Percentiles rank a stretch among this genome's conserved stretches.
Conservation (phyloP, 92 coral and sea anemone genomes). For the Plumapathes pennacea region DNA sequence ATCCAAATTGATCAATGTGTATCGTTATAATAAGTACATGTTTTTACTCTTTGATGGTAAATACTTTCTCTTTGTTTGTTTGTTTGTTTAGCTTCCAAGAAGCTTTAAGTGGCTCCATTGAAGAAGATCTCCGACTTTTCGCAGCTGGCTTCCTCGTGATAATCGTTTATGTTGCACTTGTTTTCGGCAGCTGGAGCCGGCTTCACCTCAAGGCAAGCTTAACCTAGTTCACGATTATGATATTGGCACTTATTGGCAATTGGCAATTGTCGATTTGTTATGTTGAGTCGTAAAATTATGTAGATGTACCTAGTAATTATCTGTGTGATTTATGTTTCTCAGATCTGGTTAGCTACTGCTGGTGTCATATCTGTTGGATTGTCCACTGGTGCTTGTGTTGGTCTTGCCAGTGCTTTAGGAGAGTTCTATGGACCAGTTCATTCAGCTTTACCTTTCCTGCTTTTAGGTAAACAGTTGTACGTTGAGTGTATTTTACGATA, state of each 20-base stretch:
- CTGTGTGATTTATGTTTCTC: background rate
- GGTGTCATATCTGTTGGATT: slow-evolving; percentile 88
- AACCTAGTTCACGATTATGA: too few relatives aligned
- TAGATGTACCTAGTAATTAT: too few relatives aligned
- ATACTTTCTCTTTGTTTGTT: too few relatives aligned
- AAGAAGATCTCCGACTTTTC: slow-evolving; percentile 66
- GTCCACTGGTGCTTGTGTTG: slow-evolving; percentile 93
- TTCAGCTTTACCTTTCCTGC: slow-evolving; percentile 81
- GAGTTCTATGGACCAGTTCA: slow-evolving; percentile 94
- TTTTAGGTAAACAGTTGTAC: too few relatives aligned
- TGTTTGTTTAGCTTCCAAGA: slow-evolving; percentile 59
- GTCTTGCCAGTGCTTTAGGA: slow-evolving; percentile 95
- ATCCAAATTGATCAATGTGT: too few relatives aligned
- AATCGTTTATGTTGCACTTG: slow-evolving; percentile 70
- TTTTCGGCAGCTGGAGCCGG: slow-evolving; percentile 87
- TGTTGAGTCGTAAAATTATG: too few relatives aligned
- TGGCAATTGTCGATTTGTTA: too few relatives aligned
- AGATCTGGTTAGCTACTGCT: slow-evolving; percentile 88
- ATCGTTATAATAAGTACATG: too few relatives aligned
- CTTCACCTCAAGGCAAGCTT: slow-evolving; percentile 73
- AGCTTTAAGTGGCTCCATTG: slow-evolving; percentile 61
- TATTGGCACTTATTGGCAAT: too few relatives aligned
- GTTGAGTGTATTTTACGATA: too few relatives aligned
- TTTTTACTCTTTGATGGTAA: too few relatives aligned
- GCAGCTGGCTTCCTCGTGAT: slow-evolving; percentile 85